Evolutionary conservation across 2,797 vertebrate genomes (phyloP).

Genomic region (Mormyrus proboscirostris): DNA sequence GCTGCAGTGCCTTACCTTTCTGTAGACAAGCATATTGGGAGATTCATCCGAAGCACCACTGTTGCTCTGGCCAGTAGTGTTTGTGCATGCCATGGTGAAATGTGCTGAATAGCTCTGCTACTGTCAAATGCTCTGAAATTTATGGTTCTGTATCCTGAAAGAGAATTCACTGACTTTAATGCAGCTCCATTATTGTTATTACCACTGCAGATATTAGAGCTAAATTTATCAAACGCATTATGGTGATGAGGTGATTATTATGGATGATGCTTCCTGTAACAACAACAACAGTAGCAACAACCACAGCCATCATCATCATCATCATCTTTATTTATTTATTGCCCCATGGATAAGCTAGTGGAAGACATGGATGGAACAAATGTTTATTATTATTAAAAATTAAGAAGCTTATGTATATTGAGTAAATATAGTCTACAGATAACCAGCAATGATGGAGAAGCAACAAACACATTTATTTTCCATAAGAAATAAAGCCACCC

Average conservation of each 20-base stretch:
- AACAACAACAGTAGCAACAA: not conserved
- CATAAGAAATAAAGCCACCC: not conserved
- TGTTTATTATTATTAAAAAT: not conserved
- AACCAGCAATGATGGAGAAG: not conserved
- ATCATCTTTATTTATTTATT: not conserved
- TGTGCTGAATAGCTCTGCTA: constrained; percentile 49
- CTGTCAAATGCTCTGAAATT: constrained; percentile 58
- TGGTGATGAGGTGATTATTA: not conserved
- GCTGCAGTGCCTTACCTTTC: constrained; percentile 73
- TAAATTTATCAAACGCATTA: not conserved
- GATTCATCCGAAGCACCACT: constrained; percentile 90
- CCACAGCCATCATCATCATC: not conserved
- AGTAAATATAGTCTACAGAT: too few species aligned
- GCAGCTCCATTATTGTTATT: not conserved
- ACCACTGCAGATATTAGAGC: not conserved
- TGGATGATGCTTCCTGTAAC: not conserved
- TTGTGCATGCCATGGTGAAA: constrained; percentile 91
- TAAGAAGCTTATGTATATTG: not conserved
- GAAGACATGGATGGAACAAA: not conserved
- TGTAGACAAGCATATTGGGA: constrained; percentile 94
- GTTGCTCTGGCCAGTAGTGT: constrained; percentile 83
- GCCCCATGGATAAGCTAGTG: not conserved
- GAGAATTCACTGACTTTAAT: not conserved
- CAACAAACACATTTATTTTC: not conserved
- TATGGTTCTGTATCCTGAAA: constrained; percentile 27